A percentile compares a stretch with the other conserved stretches of the same genome.
Evolutionary conservation across 2,888 invertebrate genomes (phyloP).

Genomic region (Diploptera punctata): DNA sequence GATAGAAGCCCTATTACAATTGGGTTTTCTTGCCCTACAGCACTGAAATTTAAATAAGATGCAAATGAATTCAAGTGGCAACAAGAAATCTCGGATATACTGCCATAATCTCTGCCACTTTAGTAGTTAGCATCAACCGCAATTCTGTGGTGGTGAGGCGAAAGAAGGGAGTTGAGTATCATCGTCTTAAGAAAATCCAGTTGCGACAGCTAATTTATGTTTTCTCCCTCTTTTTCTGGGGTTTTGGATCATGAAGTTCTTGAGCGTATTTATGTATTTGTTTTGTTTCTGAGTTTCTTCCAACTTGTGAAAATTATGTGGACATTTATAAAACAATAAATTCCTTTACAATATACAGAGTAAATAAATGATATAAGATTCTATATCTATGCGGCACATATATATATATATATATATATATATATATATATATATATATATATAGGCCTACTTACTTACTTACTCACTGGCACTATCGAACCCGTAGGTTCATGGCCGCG

Average conservation of each 20-base stretch:
- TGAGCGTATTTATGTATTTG: not conserved
- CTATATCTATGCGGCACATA: no score
- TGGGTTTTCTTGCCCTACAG: not conserved
- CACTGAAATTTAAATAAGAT: slow-evolving; percentile 27
- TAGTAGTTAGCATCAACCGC: slow-evolving; percentile 14
- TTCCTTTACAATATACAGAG: no score
- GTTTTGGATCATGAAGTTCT: not conserved
- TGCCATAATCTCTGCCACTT: slow-evolving; percentile 32
- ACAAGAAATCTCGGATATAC: slow-evolving; percentile 34
- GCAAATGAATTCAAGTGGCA: slow-evolving; percentile 33
- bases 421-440: no score
- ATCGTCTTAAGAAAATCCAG: slow-evolving; percentile 14
- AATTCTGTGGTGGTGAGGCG: not conserved
- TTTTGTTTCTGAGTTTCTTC: not conserved
- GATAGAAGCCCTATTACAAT: not conserved
- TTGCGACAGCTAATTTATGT: slow-evolving; percentile 17
- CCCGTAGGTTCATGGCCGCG: no score
- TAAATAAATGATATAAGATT: no score
- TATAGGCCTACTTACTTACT: no score
- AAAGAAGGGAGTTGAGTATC: not conserved
- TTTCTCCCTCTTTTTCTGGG: not conserved
- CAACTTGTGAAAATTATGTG: no score
- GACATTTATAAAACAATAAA: no score
- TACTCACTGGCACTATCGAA: no score
- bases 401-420: no score